Percentiles rank a stretch among this genome's conserved stretches.
Conservation (phyloP, 2,113 vertebrate species). For the Lophochroa leadbeateri region DNA sequence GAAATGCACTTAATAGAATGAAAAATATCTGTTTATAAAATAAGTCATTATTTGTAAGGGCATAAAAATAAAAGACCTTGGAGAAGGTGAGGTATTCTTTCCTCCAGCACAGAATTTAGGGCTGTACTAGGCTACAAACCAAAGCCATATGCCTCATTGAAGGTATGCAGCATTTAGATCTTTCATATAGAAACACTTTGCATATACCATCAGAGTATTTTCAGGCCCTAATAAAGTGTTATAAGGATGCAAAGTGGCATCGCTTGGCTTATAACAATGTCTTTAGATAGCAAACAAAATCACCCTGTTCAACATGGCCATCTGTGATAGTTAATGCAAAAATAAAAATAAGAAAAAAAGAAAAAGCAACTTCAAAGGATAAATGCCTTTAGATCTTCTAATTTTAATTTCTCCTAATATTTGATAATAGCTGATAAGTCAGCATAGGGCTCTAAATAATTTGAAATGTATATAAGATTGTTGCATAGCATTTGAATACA, state of each 20-base stretch:
- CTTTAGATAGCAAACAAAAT: constrained; percentile 9
- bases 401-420: constrained; percentile 20
- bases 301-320: neutral
- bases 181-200: neutral
- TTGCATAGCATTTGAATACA: neutral
- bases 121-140: neutral
- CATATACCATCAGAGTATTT: neutral
- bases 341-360: neutral
- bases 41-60: constrained; percentile 35
- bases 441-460: neutral
- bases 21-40: constrained; percentile 37
- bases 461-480: neutral
- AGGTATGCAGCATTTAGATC: neutral
- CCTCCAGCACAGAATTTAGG: constrained; percentile 28
- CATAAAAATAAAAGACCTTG: constrained; percentile 51
- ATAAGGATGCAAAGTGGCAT: neutral
- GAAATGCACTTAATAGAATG: constrained; percentile 48
- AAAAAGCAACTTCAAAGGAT: neutral
- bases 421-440: neutral
- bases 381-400: neutral
- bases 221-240: constrained; percentile 11
- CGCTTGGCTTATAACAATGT: neutral
- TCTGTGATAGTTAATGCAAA: constrained; percentile 11
- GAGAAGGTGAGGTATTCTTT: constrained; percentile 32
- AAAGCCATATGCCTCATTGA: neutral